Conservation (phyloP, 2,797 vertebrate genomes). For the Morelia viridis region DNA sequence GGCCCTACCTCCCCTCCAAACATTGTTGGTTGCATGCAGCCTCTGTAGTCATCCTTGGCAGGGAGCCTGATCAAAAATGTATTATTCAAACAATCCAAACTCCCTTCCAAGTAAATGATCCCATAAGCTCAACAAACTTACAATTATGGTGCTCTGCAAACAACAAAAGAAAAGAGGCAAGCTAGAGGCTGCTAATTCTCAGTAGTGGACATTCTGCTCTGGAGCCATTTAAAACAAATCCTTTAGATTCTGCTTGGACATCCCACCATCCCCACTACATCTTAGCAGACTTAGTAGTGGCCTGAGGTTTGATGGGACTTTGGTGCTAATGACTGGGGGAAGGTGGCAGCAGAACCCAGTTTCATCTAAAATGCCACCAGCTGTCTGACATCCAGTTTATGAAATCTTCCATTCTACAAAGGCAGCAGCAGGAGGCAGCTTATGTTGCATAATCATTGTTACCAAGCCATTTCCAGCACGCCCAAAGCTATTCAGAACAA, state of each 20-base stretch:
- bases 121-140: neutral
- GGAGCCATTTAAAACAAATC: neutral
- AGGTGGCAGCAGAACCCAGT: neutral
- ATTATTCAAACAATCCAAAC: slow-evolving; percentile 6
- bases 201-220: neutral
- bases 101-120: neutral
- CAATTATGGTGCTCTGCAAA: neutral
- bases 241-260: neutral
- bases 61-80: neutral
- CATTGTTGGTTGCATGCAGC: neutral
- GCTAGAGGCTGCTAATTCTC: neutral
- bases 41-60: neutral
- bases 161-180: neutral
- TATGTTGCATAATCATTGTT: neutral
- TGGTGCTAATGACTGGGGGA: neutral
- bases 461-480: neutral
- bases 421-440: neutral
- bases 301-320: neutral
- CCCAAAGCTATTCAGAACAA: neutral
- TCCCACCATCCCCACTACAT: too few relatives aligned
- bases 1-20: neutral
- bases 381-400: neutral
- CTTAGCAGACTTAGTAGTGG: neutral
- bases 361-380: neutral
- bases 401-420: neutral